Evolutionary conservation across 1,140 invertebrate genomes (phyloP).

Genomic region (Drosophila teissieri): DNA sequence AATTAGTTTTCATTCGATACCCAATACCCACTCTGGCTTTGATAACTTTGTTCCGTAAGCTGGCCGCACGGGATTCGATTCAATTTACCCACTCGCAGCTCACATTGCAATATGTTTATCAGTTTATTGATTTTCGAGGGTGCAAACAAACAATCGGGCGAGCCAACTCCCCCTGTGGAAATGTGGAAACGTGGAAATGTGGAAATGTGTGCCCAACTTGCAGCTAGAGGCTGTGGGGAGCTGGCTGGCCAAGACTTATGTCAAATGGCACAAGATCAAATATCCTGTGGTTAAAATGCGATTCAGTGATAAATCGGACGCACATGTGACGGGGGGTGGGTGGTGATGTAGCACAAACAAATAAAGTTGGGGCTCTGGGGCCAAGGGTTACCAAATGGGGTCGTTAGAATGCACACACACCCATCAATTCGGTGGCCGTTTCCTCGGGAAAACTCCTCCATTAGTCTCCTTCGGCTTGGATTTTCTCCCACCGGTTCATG

Average conservation of each 20-base stretch:
- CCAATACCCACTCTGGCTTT: not conserved
- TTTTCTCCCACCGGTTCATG: slow-evolving; percentile 15
- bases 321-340: slow-evolving; percentile 41
- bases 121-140: slow-evolving; percentile 74
- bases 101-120: slow-evolving; percentile 75
- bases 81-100: slow-evolving; percentile 37
- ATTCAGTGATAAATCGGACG: slow-evolving; percentile 80
- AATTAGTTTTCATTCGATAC: slow-evolving; percentile 35
- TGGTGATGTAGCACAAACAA: slow-evolving; percentile 13
- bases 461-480: slow-evolving; percentile 42
- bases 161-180: slow-evolving; percentile 15
- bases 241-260: slow-evolving; percentile 63
- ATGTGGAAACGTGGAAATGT: slow-evolving; percentile 42
- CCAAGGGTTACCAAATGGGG: slow-evolving; percentile 45
- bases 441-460: slow-evolving; percentile 28
- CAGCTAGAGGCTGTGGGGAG: not conserved
- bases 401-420: slow-evolving; percentile 43
- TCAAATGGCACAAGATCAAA: slow-evolving; percentile 82
- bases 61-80: slow-evolving; percentile 49
- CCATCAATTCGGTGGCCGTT: slow-evolving; percentile 34
- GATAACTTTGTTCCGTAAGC: slow-evolving; percentile 21
- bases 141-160: slow-evolving; percentile 3
- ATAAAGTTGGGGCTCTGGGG: slow-evolving; percentile 28
- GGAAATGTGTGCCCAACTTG: slow-evolving; percentile 47
- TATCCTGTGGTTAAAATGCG: slow-evolving; percentile 82